phyloP scores from a whole-genome alignment of 2,113 vertebrate species.

The Vidua macroura region DNA sequence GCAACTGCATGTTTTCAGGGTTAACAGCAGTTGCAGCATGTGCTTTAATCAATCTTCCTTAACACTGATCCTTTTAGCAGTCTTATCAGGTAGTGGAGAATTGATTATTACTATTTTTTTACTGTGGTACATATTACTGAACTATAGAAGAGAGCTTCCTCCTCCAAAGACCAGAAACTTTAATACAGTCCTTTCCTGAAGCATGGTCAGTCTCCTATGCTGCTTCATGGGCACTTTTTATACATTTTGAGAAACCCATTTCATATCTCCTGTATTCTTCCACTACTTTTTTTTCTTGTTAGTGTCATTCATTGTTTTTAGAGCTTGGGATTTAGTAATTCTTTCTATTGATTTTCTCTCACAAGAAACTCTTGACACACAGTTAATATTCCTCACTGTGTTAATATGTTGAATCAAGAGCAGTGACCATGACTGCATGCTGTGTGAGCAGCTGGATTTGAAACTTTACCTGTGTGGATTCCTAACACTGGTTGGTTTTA shows the following conservation, averaged over 20 bases:
- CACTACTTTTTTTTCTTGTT: background rate
- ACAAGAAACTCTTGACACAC: background rate
- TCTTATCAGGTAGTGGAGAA: background rate
- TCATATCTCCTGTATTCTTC: background rate
- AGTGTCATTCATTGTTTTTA: background rate
- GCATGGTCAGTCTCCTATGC: accelerated
- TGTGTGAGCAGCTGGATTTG: background rate
- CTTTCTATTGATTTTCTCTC: background rate
- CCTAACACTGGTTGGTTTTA: background rate
- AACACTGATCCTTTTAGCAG: background rate
- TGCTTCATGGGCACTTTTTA: background rate
- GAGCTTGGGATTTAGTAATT: background rate
- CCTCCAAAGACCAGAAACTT: background rate
- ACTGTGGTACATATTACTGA: background rate
- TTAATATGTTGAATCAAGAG: background rate
- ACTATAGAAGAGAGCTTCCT: background rate
- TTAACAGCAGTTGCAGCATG: background rate
- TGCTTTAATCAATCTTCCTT: background rate
- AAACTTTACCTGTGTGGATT: background rate
- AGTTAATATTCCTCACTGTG: background rate
- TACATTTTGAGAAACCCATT: background rate
- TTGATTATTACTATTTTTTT: background rate
- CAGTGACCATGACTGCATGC: background rate
- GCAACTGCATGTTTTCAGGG: background rate
- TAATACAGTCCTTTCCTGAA: background rate